phyloP scores from a whole-genome alignment of 2,113 vertebrate genomes.

The Cyrtonyx montezumae region DNA sequence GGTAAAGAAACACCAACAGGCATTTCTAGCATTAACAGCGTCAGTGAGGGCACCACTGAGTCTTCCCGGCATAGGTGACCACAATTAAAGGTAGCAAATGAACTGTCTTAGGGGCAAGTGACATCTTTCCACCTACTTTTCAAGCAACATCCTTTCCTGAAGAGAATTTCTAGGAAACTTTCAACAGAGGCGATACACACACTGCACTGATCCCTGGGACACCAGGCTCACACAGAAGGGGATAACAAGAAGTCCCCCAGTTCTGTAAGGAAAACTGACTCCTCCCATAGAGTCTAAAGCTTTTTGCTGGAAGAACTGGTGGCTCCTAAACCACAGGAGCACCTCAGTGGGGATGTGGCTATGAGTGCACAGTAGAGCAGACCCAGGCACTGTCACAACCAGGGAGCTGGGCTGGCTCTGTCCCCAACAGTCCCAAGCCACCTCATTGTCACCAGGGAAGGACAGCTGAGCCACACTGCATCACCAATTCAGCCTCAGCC shows the following conservation, averaged over 20 bases:
- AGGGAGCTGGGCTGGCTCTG: background rate
- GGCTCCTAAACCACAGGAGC: background rate
- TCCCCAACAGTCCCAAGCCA: background rate
- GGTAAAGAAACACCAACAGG: background rate
- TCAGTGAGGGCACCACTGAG: background rate
- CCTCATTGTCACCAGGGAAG: background rate
- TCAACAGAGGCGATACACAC: background rate
- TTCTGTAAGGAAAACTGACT: background rate
- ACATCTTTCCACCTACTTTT: background rate
- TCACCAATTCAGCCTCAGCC: background rate
- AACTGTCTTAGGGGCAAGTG: background rate
- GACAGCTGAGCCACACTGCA: background rate
- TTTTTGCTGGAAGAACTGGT: background rate
- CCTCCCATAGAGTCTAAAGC: background rate
- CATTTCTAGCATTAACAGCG: background rate
- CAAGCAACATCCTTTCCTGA: background rate
- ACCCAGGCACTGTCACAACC: background rate
- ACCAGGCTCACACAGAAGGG: background rate
- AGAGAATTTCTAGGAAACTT: slow-evolving; percentile 45
- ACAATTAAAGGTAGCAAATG: slow-evolving; percentile 16
- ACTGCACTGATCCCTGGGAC: rapidly evolving
- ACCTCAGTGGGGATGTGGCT: rapidly evolving
- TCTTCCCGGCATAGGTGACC: background rate
- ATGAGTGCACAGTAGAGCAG: background rate
- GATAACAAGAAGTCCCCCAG: rapidly evolving